These are phyloP conservation scores for Anguilla anguilla DNA, from an alignment of 2,797 vertebrate species.

Conservation along the genomic window DNA sequence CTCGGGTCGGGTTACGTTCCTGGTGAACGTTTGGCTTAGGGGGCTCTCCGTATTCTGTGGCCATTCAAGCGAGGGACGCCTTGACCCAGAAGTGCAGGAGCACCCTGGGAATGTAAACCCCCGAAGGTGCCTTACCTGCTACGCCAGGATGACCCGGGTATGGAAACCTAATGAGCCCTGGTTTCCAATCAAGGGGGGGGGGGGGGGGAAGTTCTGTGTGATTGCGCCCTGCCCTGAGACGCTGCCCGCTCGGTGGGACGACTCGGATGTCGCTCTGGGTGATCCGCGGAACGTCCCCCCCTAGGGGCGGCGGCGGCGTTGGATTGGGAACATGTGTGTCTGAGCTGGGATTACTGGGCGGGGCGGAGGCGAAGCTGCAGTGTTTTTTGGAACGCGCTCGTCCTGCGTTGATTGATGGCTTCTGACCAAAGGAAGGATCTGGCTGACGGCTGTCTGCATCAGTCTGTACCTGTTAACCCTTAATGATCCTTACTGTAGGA, in stretches of 20 bases:
- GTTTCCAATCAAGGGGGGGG: not conserved
- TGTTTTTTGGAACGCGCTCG: slow-evolving; percentile 5
- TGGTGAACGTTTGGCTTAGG: not conserved
- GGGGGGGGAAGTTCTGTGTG: not conserved
- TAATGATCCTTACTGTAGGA: not conserved
- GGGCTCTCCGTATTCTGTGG: not conserved
- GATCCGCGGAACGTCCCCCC: slow-evolving; percentile 15
- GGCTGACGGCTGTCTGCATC: slow-evolving; percentile 21
- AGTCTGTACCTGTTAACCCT: not conserved
- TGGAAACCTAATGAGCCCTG: not conserved
- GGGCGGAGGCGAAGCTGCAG: slow-evolving; percentile 50
- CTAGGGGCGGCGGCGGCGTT: not conserved
- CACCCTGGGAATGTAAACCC: not conserved
- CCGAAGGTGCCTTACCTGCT: not conserved
- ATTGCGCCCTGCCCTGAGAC: not conserved
- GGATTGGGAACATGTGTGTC: slow-evolving; percentile 40
- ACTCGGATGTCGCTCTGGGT: not conserved
- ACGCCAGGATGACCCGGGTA: not conserved
- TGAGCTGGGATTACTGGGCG: slow-evolving; percentile 56
- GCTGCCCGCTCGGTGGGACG: not conserved
- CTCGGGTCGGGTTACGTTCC: not conserved
- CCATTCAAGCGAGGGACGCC: not conserved
- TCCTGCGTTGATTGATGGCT: slow-evolving; percentile 17
- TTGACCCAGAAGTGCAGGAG: not conserved
- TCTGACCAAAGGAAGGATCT: not conserved